Conservation (phyloP, 1,140 invertebrate species). For the Cotesia vestalis region DNA sequence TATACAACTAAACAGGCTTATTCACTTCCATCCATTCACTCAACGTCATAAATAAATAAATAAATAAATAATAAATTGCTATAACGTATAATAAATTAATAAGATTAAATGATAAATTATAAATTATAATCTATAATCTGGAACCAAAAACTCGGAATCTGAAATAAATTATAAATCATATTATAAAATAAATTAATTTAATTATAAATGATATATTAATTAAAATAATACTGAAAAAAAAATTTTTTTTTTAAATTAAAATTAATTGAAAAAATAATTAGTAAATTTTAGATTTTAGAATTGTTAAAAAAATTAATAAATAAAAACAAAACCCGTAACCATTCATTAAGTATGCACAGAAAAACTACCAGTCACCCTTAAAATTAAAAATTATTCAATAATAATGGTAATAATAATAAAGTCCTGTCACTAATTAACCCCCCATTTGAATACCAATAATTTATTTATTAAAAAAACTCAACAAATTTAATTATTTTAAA, state of each 20-base stretch:
- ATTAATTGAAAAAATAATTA: background rate
- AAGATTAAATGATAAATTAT: constrained; percentile 22
- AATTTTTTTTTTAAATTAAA: background rate
- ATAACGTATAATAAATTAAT: constrained; percentile 20
- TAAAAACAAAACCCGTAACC: constrained; percentile 39
- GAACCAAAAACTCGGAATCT: too few relatives aligned
- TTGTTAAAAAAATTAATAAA: background rate
- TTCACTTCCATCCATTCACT: constrained; percentile 42
- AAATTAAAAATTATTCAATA: constrained; percentile 43
- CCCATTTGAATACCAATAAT: constrained; percentile 68
- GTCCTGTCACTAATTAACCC: constrained; percentile 49
- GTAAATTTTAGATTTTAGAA: background rate
- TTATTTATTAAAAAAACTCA: constrained; percentile 36
- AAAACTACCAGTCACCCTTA: constrained; percentile 33
- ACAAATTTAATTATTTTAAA: constrained; percentile 37
- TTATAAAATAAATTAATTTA: constrained; percentile 28
- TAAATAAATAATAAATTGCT: constrained; percentile 1
- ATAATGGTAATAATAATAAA: constrained; percentile 43
- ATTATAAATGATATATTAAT: background rate
- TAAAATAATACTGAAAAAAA: too few relatives aligned
- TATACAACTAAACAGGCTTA: constrained; percentile 14
- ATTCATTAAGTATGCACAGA: constrained; percentile 50
- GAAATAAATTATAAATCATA: constrained; percentile 32
- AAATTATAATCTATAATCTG: too few relatives aligned
- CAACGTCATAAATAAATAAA: constrained; percentile 24